Evolutionary conservation across 2,888 invertebrate genomes (phyloP).

Genomic region (Metacarcinus magister): DNA sequence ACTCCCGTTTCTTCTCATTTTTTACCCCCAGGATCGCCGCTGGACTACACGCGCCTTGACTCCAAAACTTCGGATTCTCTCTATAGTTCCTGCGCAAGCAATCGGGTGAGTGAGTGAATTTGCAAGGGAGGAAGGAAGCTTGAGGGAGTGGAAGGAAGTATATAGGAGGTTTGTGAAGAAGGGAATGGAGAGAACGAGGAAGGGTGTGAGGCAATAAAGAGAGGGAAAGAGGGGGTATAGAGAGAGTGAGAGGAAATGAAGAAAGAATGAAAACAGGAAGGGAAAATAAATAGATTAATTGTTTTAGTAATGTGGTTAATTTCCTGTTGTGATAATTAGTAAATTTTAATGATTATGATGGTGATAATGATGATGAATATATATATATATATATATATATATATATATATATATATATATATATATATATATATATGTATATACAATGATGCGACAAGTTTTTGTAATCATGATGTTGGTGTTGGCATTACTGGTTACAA

Average conservation of each 20-base stretch:
- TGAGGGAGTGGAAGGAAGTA: background rate
- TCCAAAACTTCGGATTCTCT: constrained; percentile 73
- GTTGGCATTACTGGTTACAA: background rate
- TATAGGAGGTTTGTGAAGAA: background rate
- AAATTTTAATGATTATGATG: background rate
- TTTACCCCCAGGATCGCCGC: constrained; percentile 52
- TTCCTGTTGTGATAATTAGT: background rate
- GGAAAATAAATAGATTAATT: background rate
- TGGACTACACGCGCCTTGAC: constrained; percentile 61
- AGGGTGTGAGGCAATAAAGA: background rate
- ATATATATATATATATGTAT: no score
- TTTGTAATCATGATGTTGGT: background rate
- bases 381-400: no score
- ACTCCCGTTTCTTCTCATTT: background rate
- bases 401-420: no score
- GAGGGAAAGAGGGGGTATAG: background rate
- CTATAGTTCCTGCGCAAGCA: constrained; percentile 69
- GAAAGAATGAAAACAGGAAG: background rate
- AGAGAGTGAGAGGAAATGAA: background rate
- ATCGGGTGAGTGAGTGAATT: constrained; percentile 52
- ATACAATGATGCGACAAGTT: no score
- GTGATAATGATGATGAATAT: background rate
- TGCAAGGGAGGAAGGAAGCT: background rate
- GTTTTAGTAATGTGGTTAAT: background rate
- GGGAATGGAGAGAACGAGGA: background rate